Base-by-base conservation (phyloP, 2,113 vertebrate genomes). In the Centropus unirufus region DNA sequence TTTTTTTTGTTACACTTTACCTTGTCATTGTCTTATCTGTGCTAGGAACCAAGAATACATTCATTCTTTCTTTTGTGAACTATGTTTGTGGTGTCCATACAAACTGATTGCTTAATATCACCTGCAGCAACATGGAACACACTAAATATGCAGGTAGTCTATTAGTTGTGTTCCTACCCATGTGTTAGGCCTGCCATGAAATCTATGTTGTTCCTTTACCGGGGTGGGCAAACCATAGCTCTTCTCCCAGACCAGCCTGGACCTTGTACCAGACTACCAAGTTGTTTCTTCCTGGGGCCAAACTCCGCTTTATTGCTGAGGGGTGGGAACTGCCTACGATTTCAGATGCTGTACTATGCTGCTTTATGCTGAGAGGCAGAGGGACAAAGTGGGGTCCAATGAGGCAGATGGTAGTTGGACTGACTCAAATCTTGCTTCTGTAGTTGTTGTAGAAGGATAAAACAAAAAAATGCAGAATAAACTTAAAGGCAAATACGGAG, bases 221-320 rank as follows among this genome's bases (percentile, higher is more conserved):
- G 42, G 42, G 70, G 47, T 29, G 80, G 55, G 23, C 14, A 20
- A 93, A 72, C 55, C 8, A 14, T 15, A 87, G 47, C 55, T 89
- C 73, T 90, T 87, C 63, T 74, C 87, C 61, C 67, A 93, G 79
- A 79, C 51, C 46, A 82, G 70, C 78, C 27, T 63, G 83, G 69
- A 92, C 67, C 55, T 79, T 75, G 10, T n/a, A 75, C 36, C 72
- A 91, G 58, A 54, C 42, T 78, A 73, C 66, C 11, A 46, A 57
- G 24, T 57, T 81, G 52, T 81, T 93, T 76, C 66, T 57, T 75
- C 69, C 73, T 79, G 79, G 82, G 89, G 92, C 73, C 89, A 93
- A 90, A 92, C 51, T 76, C 64, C 55, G 72, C 78, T 89, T 74
- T 42, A 12, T 46, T 83, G 44, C 73, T 84, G 83, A n/a, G 58